Base-by-base conservation (phyloP, 2,797 vertebrate species). In the Myotis planiceps region DNA sequence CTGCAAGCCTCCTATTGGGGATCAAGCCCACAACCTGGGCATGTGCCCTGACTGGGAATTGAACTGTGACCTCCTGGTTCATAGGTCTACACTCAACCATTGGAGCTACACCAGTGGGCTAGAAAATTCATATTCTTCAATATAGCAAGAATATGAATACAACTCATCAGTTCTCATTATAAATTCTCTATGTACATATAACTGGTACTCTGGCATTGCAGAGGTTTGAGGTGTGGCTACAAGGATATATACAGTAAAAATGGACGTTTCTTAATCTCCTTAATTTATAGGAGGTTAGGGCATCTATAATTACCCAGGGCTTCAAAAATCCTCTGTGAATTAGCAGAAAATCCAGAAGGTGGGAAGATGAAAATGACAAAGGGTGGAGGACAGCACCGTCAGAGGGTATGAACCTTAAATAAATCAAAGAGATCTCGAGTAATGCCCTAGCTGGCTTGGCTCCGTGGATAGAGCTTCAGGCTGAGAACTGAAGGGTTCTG, bases 281-380 rank as follows among this genome's bases (percentile, higher is more conserved):
- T 81, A 92, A 83, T 86, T 85, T 78, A 68, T 53, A 78, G 92
- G 49, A 82, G n/a, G 23, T 45, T 34, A 74, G n/a, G 55, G 9
- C 21, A 83, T 76, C 6, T 58, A 53, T 5, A 90, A 42, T 69
- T 47, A 93, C 9, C 37, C 8, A 79, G 63, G 47, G 39, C 66
- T 90, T 78, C 63, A 72, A 63, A 94, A 86, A 81, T 78, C 15
- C 76, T 75, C 21, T n/a, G 25, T 90, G 71, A 90, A 58, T 32
- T 23, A 95, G 23, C 29, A 87, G 18, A 27, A 92, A 83, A 75
- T 71, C 39, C 9, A 74, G 25, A 10, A 79, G 68, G 13, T 66
- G 23, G 27, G 34, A 94, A 92, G 51, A 76, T 51, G 81, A 89
- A 94, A 86, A 90, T 47, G 53, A 94, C 58, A 69, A 78, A 60